Conservation (phyloP, 2,888 invertebrate genomes). For the Magallana nippona region DNA sequence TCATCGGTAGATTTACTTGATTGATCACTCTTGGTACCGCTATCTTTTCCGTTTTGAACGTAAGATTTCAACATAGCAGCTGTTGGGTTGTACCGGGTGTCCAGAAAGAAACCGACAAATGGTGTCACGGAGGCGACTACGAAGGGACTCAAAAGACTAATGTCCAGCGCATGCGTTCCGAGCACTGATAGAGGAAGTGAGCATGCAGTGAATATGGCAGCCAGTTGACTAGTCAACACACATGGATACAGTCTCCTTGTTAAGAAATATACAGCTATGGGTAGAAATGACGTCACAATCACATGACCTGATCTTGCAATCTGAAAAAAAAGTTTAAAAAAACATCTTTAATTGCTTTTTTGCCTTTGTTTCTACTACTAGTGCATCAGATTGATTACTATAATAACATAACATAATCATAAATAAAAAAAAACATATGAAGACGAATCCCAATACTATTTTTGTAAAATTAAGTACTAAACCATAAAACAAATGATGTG, state of each 20-base stretch:
- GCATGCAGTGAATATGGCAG: conserved; percentile 62
- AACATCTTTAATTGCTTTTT: too few relatives aligned
- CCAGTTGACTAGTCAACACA: conserved; percentile 59
- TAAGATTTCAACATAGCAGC: not conserved
- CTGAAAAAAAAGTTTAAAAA: conserved; percentile 56
- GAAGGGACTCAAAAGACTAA: conserved; percentile 69
- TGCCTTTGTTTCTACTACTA: too few relatives aligned
- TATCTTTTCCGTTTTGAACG: not conserved
- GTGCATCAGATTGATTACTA: too few relatives aligned
- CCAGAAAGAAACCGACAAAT: conserved; percentile 12
- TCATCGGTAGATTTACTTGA: not conserved
- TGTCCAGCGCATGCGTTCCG: conserved; percentile 72
- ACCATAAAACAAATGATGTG: too few relatives aligned
- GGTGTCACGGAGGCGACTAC: conserved; percentile 57
- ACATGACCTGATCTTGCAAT: conserved; percentile 62
- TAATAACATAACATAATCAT: too few relatives aligned
- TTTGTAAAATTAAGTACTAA: too few relatives aligned
- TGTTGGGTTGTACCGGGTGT: conserved; percentile 22
- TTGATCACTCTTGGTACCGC: not conserved
- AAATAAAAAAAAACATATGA: too few relatives aligned
- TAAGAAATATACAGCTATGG: conserved; percentile 65
- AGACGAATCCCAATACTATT: too few relatives aligned
- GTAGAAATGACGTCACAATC: conserved; percentile 62
- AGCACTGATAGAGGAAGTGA: conserved; percentile 65
- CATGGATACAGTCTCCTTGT: conserved; percentile 56